Conservation (phyloP, 2,797 vertebrate species). For the Peromyscus eremicus region DNA sequence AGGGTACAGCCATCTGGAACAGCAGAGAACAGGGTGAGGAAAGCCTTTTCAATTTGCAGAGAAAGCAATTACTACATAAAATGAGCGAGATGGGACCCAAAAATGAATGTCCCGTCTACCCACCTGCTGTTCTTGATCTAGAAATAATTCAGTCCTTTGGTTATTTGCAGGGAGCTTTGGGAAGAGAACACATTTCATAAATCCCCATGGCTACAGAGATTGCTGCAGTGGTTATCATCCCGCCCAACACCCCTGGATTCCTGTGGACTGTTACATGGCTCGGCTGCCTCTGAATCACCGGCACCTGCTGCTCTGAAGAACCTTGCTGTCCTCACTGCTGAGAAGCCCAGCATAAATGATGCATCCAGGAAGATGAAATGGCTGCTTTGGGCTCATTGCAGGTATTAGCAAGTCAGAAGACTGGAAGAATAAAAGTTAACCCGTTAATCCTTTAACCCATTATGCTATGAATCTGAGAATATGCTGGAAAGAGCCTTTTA, state of each 20-base stretch:
- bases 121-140: conserved; percentile 72
- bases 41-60: conserved; percentile 73
- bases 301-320: conserved; percentile 54
- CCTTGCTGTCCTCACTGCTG: conserved; percentile 41
- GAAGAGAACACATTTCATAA: conserved; percentile 70
- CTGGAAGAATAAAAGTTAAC: conserved; percentile 42
- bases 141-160: conserved; percentile 74
- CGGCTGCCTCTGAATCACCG: conserved; percentile 56
- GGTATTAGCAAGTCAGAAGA: conserved; percentile 47
- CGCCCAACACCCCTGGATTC: conserved; percentile 29
- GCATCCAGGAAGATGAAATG: conserved; percentile 43
- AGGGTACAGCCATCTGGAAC: conserved; percentile 73
- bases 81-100: conserved; percentile 61
- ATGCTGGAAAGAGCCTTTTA: conserved; percentile 39
- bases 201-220: conserved; percentile 62
- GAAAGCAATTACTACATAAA: conserved; percentile 78
- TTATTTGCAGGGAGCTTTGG: conserved; percentile 72
- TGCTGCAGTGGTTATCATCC: conserved; percentile 48
- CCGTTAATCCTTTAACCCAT: conserved; percentile 44
- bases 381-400: neutral
- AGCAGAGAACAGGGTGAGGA: conserved; percentile 62
- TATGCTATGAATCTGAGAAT: neutral
- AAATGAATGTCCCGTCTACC: conserved; percentile 57
- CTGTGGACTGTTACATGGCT: conserved; percentile 19
- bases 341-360: conserved; percentile 31